These are phyloP conservation scores for Microtus oregoni DNA, from an alignment of 2,113 vertebrate species.

Conservation along the genomic window DNA sequence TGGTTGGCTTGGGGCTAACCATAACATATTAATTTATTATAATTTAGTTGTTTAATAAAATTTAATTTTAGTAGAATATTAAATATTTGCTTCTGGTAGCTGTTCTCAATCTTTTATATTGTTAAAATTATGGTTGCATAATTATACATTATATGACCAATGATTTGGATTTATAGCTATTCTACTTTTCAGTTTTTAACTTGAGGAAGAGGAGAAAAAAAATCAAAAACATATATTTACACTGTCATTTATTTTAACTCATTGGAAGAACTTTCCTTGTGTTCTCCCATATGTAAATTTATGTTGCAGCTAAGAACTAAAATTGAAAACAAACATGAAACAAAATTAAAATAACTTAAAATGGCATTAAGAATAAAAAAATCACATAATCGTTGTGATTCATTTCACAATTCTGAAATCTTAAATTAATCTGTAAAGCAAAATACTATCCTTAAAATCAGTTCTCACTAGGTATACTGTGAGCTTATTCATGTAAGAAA, in stretches of 20 bases:
- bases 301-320: not conserved
- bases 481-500: not conserved
- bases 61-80: slow-evolving; percentile 5
- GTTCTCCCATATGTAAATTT: not conserved
- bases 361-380: not conserved
- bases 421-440: slow-evolving; percentile 11
- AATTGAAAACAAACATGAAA: slow-evolving; percentile 9
- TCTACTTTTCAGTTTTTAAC: slow-evolving; percentile 6
- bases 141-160: not conserved
- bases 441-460: slow-evolving; percentile 17
- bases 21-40: slow-evolving; percentile 39
- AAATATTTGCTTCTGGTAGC: not conserved
- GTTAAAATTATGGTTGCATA: not conserved
- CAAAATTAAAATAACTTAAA: slow-evolving; percentile 2
- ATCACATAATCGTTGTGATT: not conserved
- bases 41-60: slow-evolving; percentile 25
- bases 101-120: not conserved
- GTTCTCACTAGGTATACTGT: not conserved
- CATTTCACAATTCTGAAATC: not conserved
- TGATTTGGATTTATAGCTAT: not conserved
- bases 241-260: not conserved
- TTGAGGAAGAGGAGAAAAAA: not conserved
- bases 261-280: not conserved
- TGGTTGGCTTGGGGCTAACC: not conserved
- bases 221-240: slow-evolving; percentile 11